Base-by-base conservation (phyloP, 1,140 invertebrate species). In the Rhysida immarginata region DNA sequence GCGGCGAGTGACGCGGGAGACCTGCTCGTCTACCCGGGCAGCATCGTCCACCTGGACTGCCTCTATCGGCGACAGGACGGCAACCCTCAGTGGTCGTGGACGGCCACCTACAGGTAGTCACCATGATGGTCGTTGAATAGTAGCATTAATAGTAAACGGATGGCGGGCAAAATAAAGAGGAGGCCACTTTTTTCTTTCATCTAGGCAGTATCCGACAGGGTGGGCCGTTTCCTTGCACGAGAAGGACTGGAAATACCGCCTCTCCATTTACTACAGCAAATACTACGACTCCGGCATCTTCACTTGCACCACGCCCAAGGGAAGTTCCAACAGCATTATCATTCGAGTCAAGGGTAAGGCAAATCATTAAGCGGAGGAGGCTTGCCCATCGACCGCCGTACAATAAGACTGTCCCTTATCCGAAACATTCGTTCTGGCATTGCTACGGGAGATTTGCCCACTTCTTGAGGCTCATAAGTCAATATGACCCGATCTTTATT, bases 1-100 rank as follows among this genome's bases (percentile, higher is more conserved):
- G 80, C 83, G 8, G 80, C 87, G 18, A 84, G 85, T 58, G 81
- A 82, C 0, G 79, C 78, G 0, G 87, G 87, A 5, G 77, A 83
- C 56, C 69, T 92, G 45, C 81, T 82, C 3, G 82, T 91, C 20
- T 84, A 81, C 55, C 87, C 87, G 0, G 84, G 84, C 58, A 85
- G 83, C 59, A 85, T 86, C 0, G 66, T 91, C 0, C 82, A 88
- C 65, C 72, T 92, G 46, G 86, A 90, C 65, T 92, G 88, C 64
- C 75, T 91, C 53, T 85, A 83, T 63, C 78, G 80, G 0, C 71
- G 85, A 53, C 72, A 78, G 35, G 66, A 82, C 24, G 87, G 87
- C 1, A 82, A 82, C 56, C 87, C 87, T 0, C 82, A 85, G 58
- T 91, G 88, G 88, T 83, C 80, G n/a, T 91, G 87, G 85, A 88